Percentiles rank a stretch among this genome's conserved stretches.
These are phyloP conservation scores for Brienomyrus brachyistius DNA, from an alignment of 2,113 vertebrate genomes.

Conservation along the genomic window DNA sequence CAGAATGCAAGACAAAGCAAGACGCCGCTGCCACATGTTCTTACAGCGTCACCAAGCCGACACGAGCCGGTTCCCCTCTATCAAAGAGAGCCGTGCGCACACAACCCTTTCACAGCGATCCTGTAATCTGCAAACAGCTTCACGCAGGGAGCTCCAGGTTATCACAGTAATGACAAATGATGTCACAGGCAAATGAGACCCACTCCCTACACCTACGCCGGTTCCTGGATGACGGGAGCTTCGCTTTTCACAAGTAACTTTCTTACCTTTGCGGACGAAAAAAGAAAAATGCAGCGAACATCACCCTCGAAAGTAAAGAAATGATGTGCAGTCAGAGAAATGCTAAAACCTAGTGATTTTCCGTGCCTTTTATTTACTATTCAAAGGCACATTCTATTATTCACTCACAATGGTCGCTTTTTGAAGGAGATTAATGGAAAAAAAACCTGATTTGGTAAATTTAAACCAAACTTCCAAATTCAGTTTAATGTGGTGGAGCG, in stretches of 20 bases:
- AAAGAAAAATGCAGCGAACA: background rate
- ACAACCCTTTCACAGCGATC: background rate
- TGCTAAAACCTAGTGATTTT: background rate
- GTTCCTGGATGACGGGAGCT: background rate
- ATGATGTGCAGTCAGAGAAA: background rate
- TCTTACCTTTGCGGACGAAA: background rate
- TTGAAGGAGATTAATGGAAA: background rate
- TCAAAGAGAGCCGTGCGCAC: background rate
- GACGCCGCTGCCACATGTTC: background rate
- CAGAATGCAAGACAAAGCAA: background rate
- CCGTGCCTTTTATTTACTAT: background rate
- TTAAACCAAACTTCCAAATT: background rate
- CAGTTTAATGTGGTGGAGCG: constrained; percentile 22
- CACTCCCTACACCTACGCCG: background rate
- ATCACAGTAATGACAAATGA: constrained; percentile 32
- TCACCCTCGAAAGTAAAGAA: background rate
- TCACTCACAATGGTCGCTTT: background rate
- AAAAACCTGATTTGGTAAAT: background rate
- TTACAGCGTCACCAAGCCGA: background rate
- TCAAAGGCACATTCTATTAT: background rate
- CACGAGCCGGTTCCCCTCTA: background rate
- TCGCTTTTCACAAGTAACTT: constrained; percentile 15
- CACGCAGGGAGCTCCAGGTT: background rate
- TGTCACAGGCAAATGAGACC: constrained; percentile 32
- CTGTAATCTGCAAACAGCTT: constrained; percentile 21